A percentile compares a stretch with the other conserved stretches of the same genome.
These are phyloP conservation scores for Drosophila mojavensis DNA, from an alignment of 1,140 invertebrate genomes.

Conservation along the genomic window DNA sequence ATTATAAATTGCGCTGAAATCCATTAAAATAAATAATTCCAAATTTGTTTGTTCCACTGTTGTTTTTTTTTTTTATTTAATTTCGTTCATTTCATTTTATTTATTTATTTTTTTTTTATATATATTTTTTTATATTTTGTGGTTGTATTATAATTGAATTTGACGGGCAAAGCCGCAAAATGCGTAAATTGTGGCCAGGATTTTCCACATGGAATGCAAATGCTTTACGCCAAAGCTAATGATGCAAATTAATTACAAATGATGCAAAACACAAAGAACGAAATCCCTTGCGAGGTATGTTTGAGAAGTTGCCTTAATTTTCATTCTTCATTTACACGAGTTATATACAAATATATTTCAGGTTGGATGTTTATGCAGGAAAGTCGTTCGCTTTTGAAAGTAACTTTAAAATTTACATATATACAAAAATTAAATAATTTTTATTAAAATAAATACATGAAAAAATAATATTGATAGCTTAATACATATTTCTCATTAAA, in stretches of 20 bases:
- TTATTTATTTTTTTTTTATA: neutral
- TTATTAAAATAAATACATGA: too few species aligned
- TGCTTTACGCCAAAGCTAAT: conserved; percentile 54
- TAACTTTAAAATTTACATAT: too few species aligned
- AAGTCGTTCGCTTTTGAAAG: too few species aligned
- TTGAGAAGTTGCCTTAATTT: neutral
- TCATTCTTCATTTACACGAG: neutral
- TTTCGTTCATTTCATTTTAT: conserved; percentile 15
- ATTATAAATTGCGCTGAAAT: conserved; percentile 50
- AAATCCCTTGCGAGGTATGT: neutral
- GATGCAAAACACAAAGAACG: conserved; percentile 47
- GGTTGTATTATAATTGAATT: conserved; percentile 68
- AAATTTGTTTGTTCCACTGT: conserved; percentile 35
- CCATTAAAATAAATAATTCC: conserved; percentile 64
- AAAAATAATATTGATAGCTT: too few species aligned
- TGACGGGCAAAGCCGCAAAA: conserved; percentile 70
- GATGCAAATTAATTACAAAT: conserved; percentile 80
- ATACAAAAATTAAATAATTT: too few species aligned
- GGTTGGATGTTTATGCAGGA: too few species aligned
- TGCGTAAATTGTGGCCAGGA: conserved; percentile 55
- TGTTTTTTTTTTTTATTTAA: too few species aligned
- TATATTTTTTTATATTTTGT: conserved; percentile 43
- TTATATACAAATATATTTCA: neutral
- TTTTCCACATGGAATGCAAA: conserved; percentile 29
- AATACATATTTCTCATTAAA: too few species aligned